These are phyloP conservation scores for Psix sp. DNA, from an alignment of 1,140 invertebrate genomes.

Conservation along the genomic window DNA sequence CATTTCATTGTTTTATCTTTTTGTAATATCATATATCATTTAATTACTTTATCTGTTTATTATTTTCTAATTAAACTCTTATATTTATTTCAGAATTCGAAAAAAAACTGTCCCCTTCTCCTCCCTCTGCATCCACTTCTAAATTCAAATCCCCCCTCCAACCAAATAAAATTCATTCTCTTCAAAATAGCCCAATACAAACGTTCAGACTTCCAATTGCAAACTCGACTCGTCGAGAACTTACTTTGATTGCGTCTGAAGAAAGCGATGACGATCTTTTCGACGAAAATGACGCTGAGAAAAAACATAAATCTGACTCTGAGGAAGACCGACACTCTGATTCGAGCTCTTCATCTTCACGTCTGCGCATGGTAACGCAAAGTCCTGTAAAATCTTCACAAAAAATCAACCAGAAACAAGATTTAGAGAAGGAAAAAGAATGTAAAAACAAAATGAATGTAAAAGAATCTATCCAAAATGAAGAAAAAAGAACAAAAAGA, in stretches of 20 bases:
- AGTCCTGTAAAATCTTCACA: background rate
- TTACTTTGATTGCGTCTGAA: slow-evolving; percentile 8
- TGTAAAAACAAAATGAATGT: background rate
- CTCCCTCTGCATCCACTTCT: too few relatives aligned
- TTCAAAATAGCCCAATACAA: background rate
- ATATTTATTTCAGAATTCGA: too few relatives aligned
- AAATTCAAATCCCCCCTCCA: background rate
- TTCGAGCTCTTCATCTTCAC: background rate
- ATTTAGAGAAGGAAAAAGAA: slow-evolving; percentile 4
- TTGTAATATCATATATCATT: too few relatives aligned
- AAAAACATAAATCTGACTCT: slow-evolving; percentile 2
- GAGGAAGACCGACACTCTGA: background rate
- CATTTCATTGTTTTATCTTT: too few relatives aligned
- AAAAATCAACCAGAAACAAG: background rate
- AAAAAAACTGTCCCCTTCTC: too few relatives aligned
- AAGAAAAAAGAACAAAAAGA: background rate
- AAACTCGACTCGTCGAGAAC: background rate
- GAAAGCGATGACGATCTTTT: slow-evolving; percentile 34
- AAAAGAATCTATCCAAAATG: background rate
- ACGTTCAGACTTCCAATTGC: background rate
- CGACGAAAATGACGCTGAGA: background rate
- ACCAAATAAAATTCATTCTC: background rate
- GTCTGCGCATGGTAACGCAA: background rate
- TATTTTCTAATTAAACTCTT: too few relatives aligned
- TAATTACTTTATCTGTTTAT: too few relatives aligned